Base-by-base conservation (phyloP, 2,113 vertebrate species). In the Probosciger aterrimus region DNA sequence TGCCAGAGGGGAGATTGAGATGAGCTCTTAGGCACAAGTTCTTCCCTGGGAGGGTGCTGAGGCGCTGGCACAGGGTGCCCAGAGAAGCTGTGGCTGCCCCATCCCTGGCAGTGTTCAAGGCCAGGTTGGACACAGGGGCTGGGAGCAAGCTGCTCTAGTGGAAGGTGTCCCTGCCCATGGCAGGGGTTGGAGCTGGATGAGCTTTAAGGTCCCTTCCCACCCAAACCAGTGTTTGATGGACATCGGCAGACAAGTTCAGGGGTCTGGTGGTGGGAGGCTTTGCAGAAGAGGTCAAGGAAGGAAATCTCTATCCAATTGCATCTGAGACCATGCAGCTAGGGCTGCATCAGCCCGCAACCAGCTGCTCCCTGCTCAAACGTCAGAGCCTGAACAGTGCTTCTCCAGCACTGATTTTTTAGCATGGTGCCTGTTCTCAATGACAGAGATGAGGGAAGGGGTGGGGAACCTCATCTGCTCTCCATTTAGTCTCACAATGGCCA, bases 301-400 rank as follows among this genome's bases (percentile, higher is more conserved):
- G 44, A n/a, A 28, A 70, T 47, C 4, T 50, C 22, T 1, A 0
- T 4, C 20, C 1, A 14, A 5, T 59, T 59, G 24, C 16, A 0
- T 19, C 65, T 5, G 14, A 4, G 50, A 7, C 23, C 50, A 1
- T 4, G 37, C 39, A 37, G 37, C 46, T 19, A 57, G 39, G 65
- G 35, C 43, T 50, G 47, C 31, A 24, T 16, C 50, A 43, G 63
- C 27, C 84, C 14, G 17, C 75, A 55, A 22, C 35, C 76, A 80
- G 57, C 73, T 77, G 76, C 67, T 91, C 67, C 39, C 20, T 24
- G 53, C 25, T 18, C 47, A 14, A 52, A 16, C 28, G 7, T 4
- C 77, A 41, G 47, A 41, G 24, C 63, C 44, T 35, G 33, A 23
- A 24, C 57, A 59, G 9, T 59, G n/a, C 23, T 25, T 23, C 10